Evolutionary conservation across 2,113 vertebrate genomes (phyloP).

Genomic region (Condylura cristata): DNA sequence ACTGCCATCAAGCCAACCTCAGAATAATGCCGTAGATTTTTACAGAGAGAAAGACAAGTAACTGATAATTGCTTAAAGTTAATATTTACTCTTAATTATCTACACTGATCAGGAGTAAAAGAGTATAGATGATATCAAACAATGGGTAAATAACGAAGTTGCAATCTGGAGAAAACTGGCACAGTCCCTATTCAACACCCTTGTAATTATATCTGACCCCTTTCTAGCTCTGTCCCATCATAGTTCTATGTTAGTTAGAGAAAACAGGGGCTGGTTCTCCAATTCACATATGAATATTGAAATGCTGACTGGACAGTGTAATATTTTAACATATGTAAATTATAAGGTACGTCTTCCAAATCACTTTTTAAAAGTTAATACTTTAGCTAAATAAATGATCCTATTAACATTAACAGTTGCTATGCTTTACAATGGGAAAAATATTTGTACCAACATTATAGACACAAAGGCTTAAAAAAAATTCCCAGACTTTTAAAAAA

Average conservation of each 20-base stretch:
- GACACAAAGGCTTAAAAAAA: constrained; percentile 58
- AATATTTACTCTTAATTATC: constrained; percentile 28
- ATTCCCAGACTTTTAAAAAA: constrained; percentile 56
- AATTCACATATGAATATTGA: not conserved
- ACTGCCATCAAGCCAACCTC: constrained; percentile 27
- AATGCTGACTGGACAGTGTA: not conserved
- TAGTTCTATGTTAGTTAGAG: not conserved
- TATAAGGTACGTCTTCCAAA: not conserved
- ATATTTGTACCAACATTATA: constrained; percentile 32
- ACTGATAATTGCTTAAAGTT: not conserved
- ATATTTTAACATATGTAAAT: constrained; percentile 17
- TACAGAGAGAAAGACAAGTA: not conserved
- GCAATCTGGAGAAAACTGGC: not conserved
- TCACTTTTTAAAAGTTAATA: constrained; percentile 54
- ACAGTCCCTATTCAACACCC: constrained; percentile 6
- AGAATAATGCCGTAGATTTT: not conserved
- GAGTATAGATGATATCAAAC: not conserved
- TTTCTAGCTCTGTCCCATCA: not conserved
- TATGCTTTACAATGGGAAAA: constrained; percentile 54
- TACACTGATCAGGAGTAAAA: no score
- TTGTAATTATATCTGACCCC: not conserved
- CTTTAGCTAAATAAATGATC: constrained; percentile 52
- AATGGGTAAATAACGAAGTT: not conserved
- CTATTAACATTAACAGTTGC: constrained; percentile 32
- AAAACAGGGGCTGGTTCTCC: constrained; percentile 8